Base-by-base conservation (phyloP, 2,113 vertebrate species). In the Galeopterus variegatus region DNA sequence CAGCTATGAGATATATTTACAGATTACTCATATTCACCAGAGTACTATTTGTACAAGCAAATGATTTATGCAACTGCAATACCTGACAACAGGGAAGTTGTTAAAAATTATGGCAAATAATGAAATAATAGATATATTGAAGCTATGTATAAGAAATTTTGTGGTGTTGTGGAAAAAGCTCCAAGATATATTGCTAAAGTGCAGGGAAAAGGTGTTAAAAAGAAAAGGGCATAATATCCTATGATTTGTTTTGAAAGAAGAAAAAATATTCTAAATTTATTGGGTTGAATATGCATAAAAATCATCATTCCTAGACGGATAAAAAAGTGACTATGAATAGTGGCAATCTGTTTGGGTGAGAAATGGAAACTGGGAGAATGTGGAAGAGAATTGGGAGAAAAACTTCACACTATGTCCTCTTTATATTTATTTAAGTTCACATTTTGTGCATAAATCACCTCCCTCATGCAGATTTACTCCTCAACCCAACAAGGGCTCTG, bases 81-180 rank as follows among this genome's bases (percentile, higher is more conserved):
- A 62, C 77, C 26, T 31, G 77, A 18, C n/a, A 26, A 82, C 1
- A 52, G 9, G 1, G 45, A 45, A 84, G 24, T 33, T 69, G n/a
- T 73, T 83, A 84, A 67, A 79, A 89, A 83, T 31, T 48, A 76
- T 50, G 23, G 58, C n/a, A 86, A 93, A 67, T 45, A 67, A 76
- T 58, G 21, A 72, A 90, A 67, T 41, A 41, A 41, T 41, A 41
- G 41, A 41, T 65, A 36, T 18, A 76, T 6, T 67, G 52, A 23
- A 70, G 18, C 41, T 41, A 41, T 41, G 41, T 41, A 41, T 41
- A 41, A 41, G 41, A 41, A 41, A 87, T 8, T 80, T 48, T 88
- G 41, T 31, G 6, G n/a, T 41, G 11, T 17, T 88, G 24, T 28
- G 31, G 36, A 50, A 28, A 64, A 64, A 92, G 24, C 41, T 76